Evolutionary conservation across 2,888 invertebrate species (phyloP).

Genomic region (Pammene fasciana): DNA sequence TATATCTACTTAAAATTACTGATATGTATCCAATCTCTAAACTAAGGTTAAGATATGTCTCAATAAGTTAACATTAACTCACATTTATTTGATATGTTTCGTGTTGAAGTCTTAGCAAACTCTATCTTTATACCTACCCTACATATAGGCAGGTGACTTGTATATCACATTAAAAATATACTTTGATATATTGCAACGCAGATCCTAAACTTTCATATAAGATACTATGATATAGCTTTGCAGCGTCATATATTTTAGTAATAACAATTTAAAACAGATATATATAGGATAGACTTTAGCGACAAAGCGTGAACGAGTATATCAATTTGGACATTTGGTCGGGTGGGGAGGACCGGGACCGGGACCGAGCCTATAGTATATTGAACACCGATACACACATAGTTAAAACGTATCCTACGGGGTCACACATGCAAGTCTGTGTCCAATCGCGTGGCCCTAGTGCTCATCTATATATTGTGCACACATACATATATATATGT

Average conservation of each 20-base stretch:
- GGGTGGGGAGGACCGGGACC: conserved; percentile 31
- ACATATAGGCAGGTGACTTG: conserved; percentile 41
- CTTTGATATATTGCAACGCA: conserved; percentile 41
- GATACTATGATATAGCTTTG: conserved; percentile 36
- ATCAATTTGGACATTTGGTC: conserved; percentile 41
- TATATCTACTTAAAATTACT: conserved; percentile 69
- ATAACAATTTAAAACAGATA: conserved; percentile 35
- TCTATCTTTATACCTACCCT: conserved; percentile 43
- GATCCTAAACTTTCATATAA: conserved; percentile 35
- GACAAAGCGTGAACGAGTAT: conserved; percentile 21
- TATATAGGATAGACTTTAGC: conserved; percentile 29
- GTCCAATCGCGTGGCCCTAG: conserved; percentile 26
- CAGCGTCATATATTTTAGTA: conserved; percentile 33
- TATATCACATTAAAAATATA: conserved; percentile 43
- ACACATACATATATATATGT: conserved; percentile 31
- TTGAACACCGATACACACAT: conserved; percentile 58
- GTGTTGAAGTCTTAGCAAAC: conserved; percentile 50
- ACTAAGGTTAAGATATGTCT: conserved; percentile 38
- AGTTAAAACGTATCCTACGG: conserved; percentile 42
- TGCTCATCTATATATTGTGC: conserved; percentile 25
- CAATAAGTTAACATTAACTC: conserved; percentile 36
- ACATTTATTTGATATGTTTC: conserved; percentile 56
- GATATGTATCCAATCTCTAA: conserved; percentile 41
- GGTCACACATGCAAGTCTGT: conserved; percentile 26
- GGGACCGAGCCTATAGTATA: conserved; percentile 40